A percentile compares a stretch with the other conserved stretches of the same genome.
phyloP scores from a whole-genome alignment of 2,888 invertebrate genomes.

The Nipponacmea schrenckii region DNA sequence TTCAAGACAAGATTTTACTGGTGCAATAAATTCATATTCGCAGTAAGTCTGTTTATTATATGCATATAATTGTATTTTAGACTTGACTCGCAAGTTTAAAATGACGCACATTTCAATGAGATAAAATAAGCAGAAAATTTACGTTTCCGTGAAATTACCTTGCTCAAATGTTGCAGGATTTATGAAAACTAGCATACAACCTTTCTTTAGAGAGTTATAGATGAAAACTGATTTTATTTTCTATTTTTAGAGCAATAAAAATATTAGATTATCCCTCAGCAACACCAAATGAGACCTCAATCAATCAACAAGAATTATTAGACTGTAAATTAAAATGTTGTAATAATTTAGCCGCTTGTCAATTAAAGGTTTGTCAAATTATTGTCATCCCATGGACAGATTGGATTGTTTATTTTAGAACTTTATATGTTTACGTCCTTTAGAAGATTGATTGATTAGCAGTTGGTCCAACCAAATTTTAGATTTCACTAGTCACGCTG shows the following conservation, averaged over 20 bases:
- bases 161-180: too few relatives aligned
- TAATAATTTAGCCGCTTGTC: conserved; percentile 93
- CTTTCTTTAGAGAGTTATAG: too few relatives aligned
- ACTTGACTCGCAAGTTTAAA: conserved; percentile 1
- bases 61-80: too few relatives aligned
- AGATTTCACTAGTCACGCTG: too few relatives aligned
- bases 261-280: conserved; percentile 74
- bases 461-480: too few relatives aligned
- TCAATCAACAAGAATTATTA: conserved; percentile 76
- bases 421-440: not conserved
- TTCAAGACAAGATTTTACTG: conserved; percentile 80
- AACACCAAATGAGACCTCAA: conserved; percentile 64
- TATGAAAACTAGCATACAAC: too few relatives aligned
- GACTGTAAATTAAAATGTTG: conserved; percentile 86
- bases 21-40: conserved; percentile 87
- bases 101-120: not conserved
- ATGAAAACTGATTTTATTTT: not conserved
- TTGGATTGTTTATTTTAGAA: not conserved
- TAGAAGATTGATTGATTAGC: too few relatives aligned
- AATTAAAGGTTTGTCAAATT: conserved; percentile 78
- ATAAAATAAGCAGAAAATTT: conserved; percentile 13
- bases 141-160: too few relatives aligned
- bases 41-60: conserved; percentile 46
- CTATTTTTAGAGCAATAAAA: conserved; percentile 77
- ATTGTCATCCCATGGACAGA: not conserved